These are phyloP conservation scores for Hydrophis major DNA, from an alignment of 2,797 vertebrate genomes.

Conservation along the genomic window DNA sequence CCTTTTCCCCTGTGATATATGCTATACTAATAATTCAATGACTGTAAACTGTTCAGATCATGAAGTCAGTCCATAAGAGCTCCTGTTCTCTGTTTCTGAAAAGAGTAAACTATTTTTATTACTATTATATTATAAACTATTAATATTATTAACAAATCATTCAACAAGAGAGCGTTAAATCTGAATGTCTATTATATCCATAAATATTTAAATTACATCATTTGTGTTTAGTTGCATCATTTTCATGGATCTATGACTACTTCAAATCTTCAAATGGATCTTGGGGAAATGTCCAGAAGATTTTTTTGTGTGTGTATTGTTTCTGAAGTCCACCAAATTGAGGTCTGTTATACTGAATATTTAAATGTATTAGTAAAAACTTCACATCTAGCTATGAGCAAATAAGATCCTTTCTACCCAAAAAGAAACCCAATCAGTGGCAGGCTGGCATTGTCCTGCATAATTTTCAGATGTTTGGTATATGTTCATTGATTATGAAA, in stretches of 20 bases:
- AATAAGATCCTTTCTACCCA: background rate
- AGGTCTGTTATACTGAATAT: background rate
- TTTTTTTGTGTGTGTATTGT: background rate
- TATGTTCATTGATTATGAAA: background rate
- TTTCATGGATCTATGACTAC: background rate
- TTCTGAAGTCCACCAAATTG: background rate
- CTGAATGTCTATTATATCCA: background rate
- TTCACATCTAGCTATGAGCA: background rate
- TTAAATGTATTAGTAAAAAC: background rate
- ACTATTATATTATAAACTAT: too few species aligned
- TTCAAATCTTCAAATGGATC: background rate
- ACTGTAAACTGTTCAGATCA: background rate
- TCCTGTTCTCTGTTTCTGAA: background rate
- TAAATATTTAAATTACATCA: background rate
- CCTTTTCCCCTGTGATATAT: background rate
- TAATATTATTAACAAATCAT: background rate
- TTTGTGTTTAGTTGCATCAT: background rate
- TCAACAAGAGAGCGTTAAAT: background rate
- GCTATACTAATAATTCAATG: background rate
- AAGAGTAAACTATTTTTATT: background rate
- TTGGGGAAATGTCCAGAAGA: background rate
- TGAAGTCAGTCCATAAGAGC: background rate
- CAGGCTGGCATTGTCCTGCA: background rate
- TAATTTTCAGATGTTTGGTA: background rate
- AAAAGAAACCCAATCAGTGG: background rate